phyloP scores from a whole-genome alignment of 53 echinoderm and acorn worm species.

The Astropecten irregularis region DNA sequence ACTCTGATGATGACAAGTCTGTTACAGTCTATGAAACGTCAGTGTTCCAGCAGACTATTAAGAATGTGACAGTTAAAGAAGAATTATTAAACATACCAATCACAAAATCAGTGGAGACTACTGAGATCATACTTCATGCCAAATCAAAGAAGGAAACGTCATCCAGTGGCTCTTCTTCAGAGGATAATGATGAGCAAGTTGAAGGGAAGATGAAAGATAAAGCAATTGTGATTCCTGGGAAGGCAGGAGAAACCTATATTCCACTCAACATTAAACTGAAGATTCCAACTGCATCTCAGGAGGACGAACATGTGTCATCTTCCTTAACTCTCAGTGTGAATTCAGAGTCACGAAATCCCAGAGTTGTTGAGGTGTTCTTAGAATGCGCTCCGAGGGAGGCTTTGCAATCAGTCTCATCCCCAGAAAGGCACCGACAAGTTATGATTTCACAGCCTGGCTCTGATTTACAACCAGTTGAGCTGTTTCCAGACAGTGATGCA shows the following conservation, averaged over 20 bases:
- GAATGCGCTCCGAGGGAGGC: conserved; percentile 61
- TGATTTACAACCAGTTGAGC: conserved; percentile 17
- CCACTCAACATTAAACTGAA: conserved; percentile 41
- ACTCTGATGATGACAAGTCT: conserved; percentile 8
- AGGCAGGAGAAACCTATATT: conserved; percentile 17
- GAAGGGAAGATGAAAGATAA: neutral
- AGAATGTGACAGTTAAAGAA: conserved; percentile 29
- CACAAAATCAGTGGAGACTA: conserved; percentile 5
- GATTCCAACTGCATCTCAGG: conserved; percentile 30
- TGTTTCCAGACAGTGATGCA: conserved; percentile 35
- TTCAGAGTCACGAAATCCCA: conserved; percentile 72
- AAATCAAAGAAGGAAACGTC: conserved; percentile 30
- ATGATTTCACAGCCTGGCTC: conserved; percentile 23
- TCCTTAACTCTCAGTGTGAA: conserved; percentile 76
- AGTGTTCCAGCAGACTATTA: conserved; percentile 28
- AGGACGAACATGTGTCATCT: conserved; percentile 36
- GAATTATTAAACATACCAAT: neutral
- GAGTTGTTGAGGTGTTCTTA: conserved; percentile 75
- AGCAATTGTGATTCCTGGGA: neutral
- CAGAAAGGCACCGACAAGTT: conserved; percentile 34
- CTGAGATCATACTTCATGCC: conserved; percentile 1
- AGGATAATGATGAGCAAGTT: conserved; percentile 10
- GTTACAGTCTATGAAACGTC: conserved; percentile 36
- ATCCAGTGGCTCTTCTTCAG: conserved; percentile 39
- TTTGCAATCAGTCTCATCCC: conserved; percentile 35